phyloP scores from a whole-genome alignment of 2,113 vertebrate genomes.

The Peromyscus leucopus region DNA sequence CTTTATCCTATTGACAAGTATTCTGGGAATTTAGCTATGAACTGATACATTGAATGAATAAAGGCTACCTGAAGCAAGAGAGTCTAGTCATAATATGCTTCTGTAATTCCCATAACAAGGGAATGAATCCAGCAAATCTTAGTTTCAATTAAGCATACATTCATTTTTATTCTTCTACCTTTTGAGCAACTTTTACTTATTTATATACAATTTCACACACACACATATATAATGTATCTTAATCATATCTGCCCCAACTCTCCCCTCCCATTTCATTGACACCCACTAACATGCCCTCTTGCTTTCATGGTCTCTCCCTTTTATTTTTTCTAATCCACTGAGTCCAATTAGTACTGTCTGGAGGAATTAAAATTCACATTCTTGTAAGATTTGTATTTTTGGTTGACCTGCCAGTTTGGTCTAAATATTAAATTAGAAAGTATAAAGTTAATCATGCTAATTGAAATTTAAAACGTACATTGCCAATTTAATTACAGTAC shows the following conservation, averaged over 20 bases:
- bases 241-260: background rate
- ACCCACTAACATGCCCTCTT: background rate
- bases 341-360: background rate
- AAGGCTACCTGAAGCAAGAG: background rate
- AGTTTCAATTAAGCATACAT: background rate
- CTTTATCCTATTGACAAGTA: background rate
- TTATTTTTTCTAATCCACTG: background rate
- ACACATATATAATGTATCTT: background rate
- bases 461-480: background rate
- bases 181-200: background rate
- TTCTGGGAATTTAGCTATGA: background rate
- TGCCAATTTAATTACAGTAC: background rate
- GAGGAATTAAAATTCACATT: background rate
- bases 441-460: constrained; percentile 37
- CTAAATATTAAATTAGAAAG: constrained; percentile 42
- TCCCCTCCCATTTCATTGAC: background rate
- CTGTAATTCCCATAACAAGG: background rate
- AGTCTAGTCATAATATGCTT: constrained; percentile 4
- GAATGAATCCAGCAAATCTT: background rate
- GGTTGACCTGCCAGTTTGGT: constrained; percentile 34
- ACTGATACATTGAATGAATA: background rate
- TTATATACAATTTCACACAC: background rate
- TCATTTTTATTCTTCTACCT: too few species aligned
- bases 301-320: background rate
- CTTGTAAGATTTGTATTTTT: background rate